These are phyloP conservation scores for Acipenser transmontanus DNA, from an alignment of 2,797 vertebrate genomes.

Conservation along the genomic window DNA sequence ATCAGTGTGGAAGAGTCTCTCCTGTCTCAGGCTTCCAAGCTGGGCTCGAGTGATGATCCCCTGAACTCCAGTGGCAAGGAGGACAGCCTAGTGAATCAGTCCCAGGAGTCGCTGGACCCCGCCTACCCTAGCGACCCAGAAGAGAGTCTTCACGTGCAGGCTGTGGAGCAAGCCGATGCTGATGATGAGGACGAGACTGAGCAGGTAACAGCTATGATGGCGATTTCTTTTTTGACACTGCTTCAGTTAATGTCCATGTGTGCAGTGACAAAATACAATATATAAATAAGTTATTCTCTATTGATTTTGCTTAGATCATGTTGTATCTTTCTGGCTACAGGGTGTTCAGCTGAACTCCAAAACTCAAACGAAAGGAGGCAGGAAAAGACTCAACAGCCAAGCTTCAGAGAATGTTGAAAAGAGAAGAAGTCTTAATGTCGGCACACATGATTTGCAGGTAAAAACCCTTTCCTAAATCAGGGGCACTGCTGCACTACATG, in stretches of 20 bases:
- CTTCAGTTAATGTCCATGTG: not conserved
- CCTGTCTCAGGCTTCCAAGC: conserved; percentile 65
- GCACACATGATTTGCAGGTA: conserved; percentile 62
- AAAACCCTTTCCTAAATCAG: not conserved
- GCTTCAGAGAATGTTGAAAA: conserved; percentile 75
- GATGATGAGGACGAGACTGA: conserved; percentile 77
- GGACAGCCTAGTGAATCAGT: conserved; percentile 63
- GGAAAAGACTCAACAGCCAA: conserved; percentile 80
- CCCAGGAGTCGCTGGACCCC: conserved; percentile 66
- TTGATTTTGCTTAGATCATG: not conserved
- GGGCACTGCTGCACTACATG: too few species aligned
- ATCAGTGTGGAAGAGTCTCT: conserved; percentile 62
- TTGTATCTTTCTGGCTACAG: conserved; percentile 33
- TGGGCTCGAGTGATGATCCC: conserved; percentile 46
- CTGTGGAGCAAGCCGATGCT: conserved; percentile 66
- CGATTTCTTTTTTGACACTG: not conserved
- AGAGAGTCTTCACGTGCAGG: conserved; percentile 57
- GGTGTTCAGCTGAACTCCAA: conserved; percentile 61
- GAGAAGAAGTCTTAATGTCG: conserved; percentile 65
- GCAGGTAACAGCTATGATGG: conserved; percentile 50
- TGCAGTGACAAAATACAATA: too few species aligned
- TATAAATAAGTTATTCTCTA: not conserved
- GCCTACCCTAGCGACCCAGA: conserved; percentile 66
- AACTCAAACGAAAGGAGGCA: conserved; percentile 71
- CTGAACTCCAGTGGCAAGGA: conserved; percentile 66